Evolutionary conservation across 1,140 invertebrate species (phyloP).

Genomic region (Periplaneta americana): DNA sequence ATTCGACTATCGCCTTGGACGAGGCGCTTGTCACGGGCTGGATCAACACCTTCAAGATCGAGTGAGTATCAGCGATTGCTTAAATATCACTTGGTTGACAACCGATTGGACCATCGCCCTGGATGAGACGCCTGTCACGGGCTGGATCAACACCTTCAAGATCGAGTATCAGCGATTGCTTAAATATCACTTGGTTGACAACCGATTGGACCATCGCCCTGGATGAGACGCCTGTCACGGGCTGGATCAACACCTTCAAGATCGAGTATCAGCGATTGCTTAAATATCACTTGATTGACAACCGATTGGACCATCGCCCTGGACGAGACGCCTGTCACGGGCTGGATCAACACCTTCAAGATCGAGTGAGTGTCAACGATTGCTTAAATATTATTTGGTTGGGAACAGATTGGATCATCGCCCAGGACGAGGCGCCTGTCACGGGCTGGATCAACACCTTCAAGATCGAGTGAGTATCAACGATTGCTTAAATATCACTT

Average conservation of each 20-base stretch:
- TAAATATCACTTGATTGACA: too few species aligned
- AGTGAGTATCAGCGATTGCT: too few species aligned
- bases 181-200: too few species aligned
- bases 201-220: too few species aligned
- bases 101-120: too few species aligned
- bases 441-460: conserved; percentile 72
- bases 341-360: conserved; percentile 70
- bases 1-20: conserved; percentile 51
- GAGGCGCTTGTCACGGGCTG: conserved; percentile 62
- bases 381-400: too few species aligned
- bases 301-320: conserved; percentile 52
- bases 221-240: conserved; percentile 55
- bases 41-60: conserved; percentile 65
- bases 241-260: conserved; percentile 71
- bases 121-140: conserved; percentile 55
- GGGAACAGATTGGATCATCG: conserved; percentile 54
- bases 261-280: too few species aligned
- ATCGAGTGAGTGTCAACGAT: conserved; percentile 50
- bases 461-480: conserved; percentile 53
- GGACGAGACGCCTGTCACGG: conserved; percentile 54
- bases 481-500: too few species aligned
- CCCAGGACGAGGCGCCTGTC: conserved; percentile 50
- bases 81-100: too few species aligned
- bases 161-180: too few species aligned
- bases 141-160: conserved; percentile 71